Evolutionary conservation across 1,140 invertebrate species (phyloP).

Genomic region (Chionoecetes opilio): DNA sequence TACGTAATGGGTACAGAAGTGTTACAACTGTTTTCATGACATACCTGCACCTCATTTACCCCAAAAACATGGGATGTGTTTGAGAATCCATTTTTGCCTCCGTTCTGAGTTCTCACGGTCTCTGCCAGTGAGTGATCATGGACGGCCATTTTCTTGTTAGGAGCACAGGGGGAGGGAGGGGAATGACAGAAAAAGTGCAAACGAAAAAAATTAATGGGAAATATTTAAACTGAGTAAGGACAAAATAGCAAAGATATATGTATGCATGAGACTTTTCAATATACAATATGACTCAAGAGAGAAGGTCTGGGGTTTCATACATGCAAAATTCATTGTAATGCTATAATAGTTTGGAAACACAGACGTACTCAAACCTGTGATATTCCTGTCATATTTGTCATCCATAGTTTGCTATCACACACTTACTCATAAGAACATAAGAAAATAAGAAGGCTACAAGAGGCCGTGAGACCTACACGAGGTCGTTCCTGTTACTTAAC

Average conservation of each 20-base stretch:
- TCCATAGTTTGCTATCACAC: background rate
- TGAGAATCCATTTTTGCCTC: constrained; percentile 71
- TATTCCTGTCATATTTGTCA: background rate
- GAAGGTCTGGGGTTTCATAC: background rate
- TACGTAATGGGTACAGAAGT: constrained; percentile 21
- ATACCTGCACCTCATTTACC: constrained; percentile 78
- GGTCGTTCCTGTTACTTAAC: too few species aligned
- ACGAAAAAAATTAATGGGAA: constrained; percentile 50
- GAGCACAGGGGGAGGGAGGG: constrained; percentile 57
- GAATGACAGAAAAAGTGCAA: constrained; percentile 55
- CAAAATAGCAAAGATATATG: background rate
- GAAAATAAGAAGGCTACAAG: too few species aligned
- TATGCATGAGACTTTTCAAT: constrained; percentile 13
- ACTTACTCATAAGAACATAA: too few species aligned
- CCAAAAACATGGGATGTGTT: constrained; percentile 75
- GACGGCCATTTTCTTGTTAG: constrained; percentile 70
- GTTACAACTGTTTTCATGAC: constrained; percentile 40
- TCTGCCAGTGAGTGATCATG: constrained; percentile 70
- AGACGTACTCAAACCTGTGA: background rate
- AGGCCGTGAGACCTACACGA: too few species aligned
- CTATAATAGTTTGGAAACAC: too few species aligned
- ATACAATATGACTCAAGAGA: background rate
- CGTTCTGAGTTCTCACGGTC: constrained; percentile 63
- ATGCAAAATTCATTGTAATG: background rate
- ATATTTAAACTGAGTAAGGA: background rate